Evolutionary conservation across 2,113 vertebrate genomes (phyloP).

Genomic region (Microcebus jonahi): DNA sequence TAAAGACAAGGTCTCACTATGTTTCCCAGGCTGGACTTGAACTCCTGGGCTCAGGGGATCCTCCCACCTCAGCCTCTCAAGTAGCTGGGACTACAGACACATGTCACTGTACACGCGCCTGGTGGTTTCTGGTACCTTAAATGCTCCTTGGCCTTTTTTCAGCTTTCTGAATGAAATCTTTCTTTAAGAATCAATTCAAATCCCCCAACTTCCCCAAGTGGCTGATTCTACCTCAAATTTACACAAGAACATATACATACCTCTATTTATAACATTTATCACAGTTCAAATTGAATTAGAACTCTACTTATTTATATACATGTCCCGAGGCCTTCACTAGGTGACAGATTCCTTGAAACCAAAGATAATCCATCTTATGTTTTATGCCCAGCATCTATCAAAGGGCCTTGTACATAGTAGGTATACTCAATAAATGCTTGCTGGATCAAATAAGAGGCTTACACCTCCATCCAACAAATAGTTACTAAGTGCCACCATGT

Average conservation of each 20-base stretch:
- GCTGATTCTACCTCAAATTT: neutral
- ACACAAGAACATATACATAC: neutral
- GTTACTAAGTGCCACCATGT: neutral
- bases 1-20: neutral
- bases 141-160: neutral
- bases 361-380: neutral
- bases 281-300: neutral
- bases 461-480: neutral
- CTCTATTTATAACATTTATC: neutral
- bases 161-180: neutral
- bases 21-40: neutral
- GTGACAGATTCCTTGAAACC: neutral
- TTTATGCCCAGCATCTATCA: neutral
- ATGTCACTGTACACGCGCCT: neutral
- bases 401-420: neutral
- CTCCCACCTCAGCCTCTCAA: neutral
- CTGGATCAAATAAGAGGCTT: neutral
- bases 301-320: neutral
- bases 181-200: constrained; percentile 7
- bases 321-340: neutral
- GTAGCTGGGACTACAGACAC: neutral
- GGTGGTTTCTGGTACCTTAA: neutral
- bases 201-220: neutral
- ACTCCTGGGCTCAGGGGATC: neutral
- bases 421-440: neutral